Evolutionary conservation across 2,113 vertebrate genomes (phyloP).

Genomic region (Thryonomys swinderianus): DNA sequence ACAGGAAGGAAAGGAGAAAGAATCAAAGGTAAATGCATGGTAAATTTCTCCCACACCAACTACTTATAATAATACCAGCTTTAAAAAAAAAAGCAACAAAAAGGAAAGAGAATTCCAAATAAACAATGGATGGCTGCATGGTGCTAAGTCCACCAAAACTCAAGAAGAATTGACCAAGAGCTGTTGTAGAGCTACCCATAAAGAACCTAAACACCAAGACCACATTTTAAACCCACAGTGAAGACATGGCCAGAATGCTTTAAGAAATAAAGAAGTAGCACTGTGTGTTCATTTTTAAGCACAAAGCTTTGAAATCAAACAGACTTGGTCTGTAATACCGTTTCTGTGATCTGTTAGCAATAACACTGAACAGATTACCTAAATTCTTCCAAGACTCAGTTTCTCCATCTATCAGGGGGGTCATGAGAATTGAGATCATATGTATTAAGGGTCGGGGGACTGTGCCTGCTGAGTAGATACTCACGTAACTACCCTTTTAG

Average conservation of each 20-base stretch:
- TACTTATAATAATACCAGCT: neutral
- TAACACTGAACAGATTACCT: neutral
- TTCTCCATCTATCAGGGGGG: slow-evolving; percentile 14
- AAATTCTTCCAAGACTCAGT: slow-evolving; percentile 23
- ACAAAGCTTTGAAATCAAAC: neutral
- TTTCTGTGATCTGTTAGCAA: neutral
- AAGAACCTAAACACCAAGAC: neutral
- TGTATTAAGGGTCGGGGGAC: neutral
- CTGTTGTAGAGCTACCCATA: neutral
- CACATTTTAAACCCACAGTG: neutral
- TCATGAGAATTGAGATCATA: neutral
- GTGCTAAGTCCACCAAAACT: neutral
- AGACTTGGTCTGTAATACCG: neutral
- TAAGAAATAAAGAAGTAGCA: neutral
- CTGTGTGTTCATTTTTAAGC: neutral
- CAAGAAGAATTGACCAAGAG: neutral
- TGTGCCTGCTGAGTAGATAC: neutral
- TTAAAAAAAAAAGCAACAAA: neutral
- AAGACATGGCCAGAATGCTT: neutral
- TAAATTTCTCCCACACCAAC: neutral
- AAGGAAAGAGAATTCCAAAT: neutral
- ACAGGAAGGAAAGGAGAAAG: neutral
- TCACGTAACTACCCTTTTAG: neutral
- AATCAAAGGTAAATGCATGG: neutral
- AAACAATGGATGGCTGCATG: neutral